Evolutionary conservation across 2,113 vertebrate genomes (phyloP).

Genomic region (Myiagra hebetior): DNA sequence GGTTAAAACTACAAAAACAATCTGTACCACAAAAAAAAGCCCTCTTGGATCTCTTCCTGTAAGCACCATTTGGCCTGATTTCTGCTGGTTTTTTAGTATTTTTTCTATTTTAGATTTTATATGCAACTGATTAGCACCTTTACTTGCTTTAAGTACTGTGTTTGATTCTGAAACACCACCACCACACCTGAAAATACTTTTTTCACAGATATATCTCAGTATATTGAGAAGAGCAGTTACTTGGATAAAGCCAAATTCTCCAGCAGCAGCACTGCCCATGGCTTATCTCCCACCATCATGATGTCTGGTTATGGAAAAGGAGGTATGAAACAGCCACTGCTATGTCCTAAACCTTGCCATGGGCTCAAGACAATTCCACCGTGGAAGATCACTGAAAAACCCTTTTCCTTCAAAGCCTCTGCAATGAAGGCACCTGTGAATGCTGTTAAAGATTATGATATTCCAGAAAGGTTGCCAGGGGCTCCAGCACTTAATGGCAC

Average conservation of each 20-base stretch:
- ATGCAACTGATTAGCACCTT: not conserved
- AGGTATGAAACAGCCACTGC: not conserved
- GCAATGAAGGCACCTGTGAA: conserved; percentile 40
- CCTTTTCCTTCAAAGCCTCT: not conserved
- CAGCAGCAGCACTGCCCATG: not conserved
- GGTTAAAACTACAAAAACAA: conserved; percentile 7
- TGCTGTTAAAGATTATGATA: not conserved
- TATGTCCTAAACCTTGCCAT: not conserved
- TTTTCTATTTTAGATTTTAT: not conserved
- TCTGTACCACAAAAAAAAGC: not conserved
- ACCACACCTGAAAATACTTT: not conserved
- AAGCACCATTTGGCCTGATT: not conserved
- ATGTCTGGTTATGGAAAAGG: not conserved
- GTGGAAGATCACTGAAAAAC: not conserved
- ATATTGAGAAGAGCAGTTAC: not conserved
- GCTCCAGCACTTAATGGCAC: not conserved
- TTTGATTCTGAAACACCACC: not conserved
- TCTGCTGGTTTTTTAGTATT: not conserved
- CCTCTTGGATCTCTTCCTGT: not conserved
- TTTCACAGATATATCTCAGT: not conserved
- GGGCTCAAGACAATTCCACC: not conserved
- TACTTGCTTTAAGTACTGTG: not conserved
- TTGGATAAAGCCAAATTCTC: not conserved
- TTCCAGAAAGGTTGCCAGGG: conserved; percentile 30
- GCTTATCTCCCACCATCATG: not conserved